These are phyloP conservation scores for Rhynchophorus ferrugineus DNA, from an alignment of 1,140 invertebrate species.

Conservation along the genomic window DNA sequence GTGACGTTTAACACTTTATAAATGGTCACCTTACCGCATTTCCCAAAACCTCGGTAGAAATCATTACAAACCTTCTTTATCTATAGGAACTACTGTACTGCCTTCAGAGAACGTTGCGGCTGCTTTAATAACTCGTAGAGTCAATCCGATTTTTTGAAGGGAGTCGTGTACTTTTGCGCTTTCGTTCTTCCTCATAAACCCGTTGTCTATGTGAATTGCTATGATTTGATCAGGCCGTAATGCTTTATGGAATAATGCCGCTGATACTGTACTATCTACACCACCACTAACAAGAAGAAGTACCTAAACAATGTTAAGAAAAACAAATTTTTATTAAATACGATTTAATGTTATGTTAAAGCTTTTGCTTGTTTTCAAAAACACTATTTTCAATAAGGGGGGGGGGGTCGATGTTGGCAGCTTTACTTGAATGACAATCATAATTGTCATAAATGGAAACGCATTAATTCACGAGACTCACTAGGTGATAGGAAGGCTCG, in stretches of 20 bases:
- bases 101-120: conserved; percentile 43
- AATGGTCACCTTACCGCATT: neutral
- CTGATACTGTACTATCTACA: conserved; percentile 97
- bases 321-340: neutral
- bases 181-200: conserved; percentile 97
- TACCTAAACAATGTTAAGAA: conserved; percentile 36
- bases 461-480: too few species aligned
- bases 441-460: too few species aligned
- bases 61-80: conserved; percentile 42
- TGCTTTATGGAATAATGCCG: conserved; percentile 86
- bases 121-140: conserved; percentile 63
- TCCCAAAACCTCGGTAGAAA: neutral
- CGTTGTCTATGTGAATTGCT: conserved; percentile 97
- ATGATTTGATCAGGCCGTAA: conserved; percentile 86
- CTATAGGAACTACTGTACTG: conserved; percentile 65
- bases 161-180: conserved; percentile 58
- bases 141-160: conserved; percentile 62
- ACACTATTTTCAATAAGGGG: too few species aligned
- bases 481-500: too few species aligned
- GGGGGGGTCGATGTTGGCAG: too few species aligned
- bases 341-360: neutral
- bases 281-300: conserved; percentile 92
- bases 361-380: too few species aligned
- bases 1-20: neutral
- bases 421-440: too few species aligned